Conservation (phyloP, 2,888 invertebrate genomes). For the Chorisops tibialis region DNA sequence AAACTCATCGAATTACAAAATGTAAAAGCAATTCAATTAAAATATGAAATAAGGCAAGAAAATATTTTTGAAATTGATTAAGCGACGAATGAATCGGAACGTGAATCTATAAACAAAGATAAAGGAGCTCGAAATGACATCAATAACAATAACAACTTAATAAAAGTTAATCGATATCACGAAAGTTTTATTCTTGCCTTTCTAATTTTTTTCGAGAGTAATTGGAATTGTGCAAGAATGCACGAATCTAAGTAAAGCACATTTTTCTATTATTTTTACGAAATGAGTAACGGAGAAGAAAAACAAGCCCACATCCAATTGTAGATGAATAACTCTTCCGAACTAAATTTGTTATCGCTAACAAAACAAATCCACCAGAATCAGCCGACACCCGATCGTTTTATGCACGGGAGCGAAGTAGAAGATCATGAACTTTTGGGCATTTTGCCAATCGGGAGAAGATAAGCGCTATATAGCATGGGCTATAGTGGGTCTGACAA, state of each 20-base stretch:
- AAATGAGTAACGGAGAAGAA: neutral
- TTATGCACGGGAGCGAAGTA: neutral
- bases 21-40: too few species aligned
- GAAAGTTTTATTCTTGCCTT: neutral
- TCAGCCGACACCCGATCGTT: neutral
- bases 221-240: neutral
- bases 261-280: neutral
- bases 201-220: neutral
- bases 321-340: slow-evolving; percentile 2
- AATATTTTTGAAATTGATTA: too few species aligned
- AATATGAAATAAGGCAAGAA: too few species aligned
- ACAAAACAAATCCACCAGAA: neutral
- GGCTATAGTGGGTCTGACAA: too few species aligned
- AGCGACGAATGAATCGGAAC: neutral
- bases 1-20: too few species aligned
- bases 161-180: neutral
- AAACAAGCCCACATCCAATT: neutral
- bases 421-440: slow-evolving; percentile 28
- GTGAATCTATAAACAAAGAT: slow-evolving; percentile 15
- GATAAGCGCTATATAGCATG: too few species aligned
- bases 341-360: slow-evolving; percentile 13
- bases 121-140: neutral
- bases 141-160: slow-evolving; percentile 1
- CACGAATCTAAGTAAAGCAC: neutral
- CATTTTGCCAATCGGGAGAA: slow-evolving; percentile 24